Evolutionary conservation across 2,888 invertebrate species (phyloP), one percentile per base, ranked within the genome.

Genomic region (Pandemis cinnamomeana): DNA sequence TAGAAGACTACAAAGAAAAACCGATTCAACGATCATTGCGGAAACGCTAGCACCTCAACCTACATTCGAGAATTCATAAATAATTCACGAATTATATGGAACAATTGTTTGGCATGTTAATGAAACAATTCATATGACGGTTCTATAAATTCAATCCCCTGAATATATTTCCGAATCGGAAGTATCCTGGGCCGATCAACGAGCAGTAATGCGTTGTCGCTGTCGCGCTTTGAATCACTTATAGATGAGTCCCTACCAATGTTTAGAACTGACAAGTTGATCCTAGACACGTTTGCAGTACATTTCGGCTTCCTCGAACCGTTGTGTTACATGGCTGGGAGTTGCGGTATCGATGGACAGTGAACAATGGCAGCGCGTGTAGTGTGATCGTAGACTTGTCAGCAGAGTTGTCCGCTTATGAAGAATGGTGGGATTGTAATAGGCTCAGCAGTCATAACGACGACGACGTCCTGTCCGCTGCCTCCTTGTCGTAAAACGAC

Each of bases 121-220:
- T 86, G 84, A 82, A 85, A 80, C 83, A 67, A 87, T 88, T 87
- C 85, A 83, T 83, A 89, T 86, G 88, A 88, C 84, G 84, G 81
- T 84, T 88, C 86, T 87, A 88, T 86, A 84, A 87, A 89, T 89
- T 82, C 85, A 82, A 89, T 90, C 87, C 89, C 85, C 86, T 87
- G 90, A 91, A 91, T 91, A 92, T 89, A 91, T 93, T 93, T 93
- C 93, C 93, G 94, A 94, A 93, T 94, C 94, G 94, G 94, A 94
- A 94, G 94, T 93, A 91, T 89, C 92, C 88, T 90, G 87, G 87
- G 83, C 86, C 88, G 90, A 91, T 91, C 90, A 87, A 87, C 89
- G 87, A 91, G 91, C 90, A 91, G 89, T 93, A 92, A 93, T 92
- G 90, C 87, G 86, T 88, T 91, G 92, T 93, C 86, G 87, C 84